Evolutionary conservation across 2,113 vertebrate species (phyloP).

Genomic region (Lontra canadensis): DNA sequence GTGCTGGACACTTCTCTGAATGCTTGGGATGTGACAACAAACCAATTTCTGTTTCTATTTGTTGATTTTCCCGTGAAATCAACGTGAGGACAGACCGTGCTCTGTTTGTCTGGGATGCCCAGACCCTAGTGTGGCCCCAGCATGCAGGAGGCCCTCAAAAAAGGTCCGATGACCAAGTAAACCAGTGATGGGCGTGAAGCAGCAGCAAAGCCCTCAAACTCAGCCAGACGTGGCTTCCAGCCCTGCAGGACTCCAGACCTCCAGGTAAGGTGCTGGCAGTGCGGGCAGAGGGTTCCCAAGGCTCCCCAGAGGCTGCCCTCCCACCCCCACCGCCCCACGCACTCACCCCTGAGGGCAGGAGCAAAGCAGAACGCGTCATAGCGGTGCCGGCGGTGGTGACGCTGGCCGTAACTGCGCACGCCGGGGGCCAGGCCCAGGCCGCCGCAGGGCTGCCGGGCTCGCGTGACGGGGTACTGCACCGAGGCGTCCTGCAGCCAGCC

Average conservation of each 20-base stretch:
- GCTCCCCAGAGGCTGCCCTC: background rate
- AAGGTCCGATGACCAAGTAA: background rate
- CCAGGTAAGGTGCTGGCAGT: background rate
- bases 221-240: background rate
- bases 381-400: conserved; percentile 85
- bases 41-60: background rate
- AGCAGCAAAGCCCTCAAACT: background rate
- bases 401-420: conserved; percentile 91
- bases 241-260: background rate
- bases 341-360: conserved; percentile 87
- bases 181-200: fast-evolving
- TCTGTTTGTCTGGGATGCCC: background rate
- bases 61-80: background rate
- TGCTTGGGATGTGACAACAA: background rate
- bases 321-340: fast-evolving
- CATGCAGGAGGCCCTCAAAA: background rate
- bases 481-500: conserved; percentile 93
- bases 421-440: conserved; percentile 88
- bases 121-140: background rate
- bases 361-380: conserved; percentile 96
- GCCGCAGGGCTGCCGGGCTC: conserved; percentile 86
- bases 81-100: background rate
- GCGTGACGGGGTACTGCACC: conserved; percentile 90
- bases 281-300: background rate
- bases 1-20: background rate